phyloP scores from a whole-genome alignment of 2,113 vertebrate genomes.

The Micronycteris hirsuta region DNA sequence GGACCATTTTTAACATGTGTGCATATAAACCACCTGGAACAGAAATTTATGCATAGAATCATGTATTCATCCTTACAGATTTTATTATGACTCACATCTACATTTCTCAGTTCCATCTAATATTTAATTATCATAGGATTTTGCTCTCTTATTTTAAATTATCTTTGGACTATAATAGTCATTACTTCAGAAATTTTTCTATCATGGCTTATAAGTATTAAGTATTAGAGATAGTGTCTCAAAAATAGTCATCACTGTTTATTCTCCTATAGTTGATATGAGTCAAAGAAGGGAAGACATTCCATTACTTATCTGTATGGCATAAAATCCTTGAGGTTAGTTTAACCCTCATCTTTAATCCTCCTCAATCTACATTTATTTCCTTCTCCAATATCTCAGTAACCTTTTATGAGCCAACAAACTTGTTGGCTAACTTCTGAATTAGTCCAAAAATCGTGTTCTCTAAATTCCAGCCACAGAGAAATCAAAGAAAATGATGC shows the following conservation, averaged over 20 bases:
- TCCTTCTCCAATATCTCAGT: not conserved
- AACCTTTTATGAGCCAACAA: not conserved
- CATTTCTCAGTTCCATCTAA: not conserved
- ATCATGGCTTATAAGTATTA: not conserved
- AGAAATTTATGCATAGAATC: not conserved
- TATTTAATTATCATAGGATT: not conserved
- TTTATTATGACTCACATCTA: not conserved
- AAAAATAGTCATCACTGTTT: not conserved
- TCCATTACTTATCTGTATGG: not conserved
- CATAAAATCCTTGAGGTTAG: not conserved
- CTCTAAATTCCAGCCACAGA: not conserved
- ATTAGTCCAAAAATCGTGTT: not conserved
- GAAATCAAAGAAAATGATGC: not conserved
- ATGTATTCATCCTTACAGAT: not conserved
- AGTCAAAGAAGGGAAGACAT: not conserved
- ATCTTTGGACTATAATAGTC: not conserved
- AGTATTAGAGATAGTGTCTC: not conserved
- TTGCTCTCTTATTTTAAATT: not conserved
- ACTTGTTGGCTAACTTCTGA: not conserved
- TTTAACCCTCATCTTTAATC: not conserved
- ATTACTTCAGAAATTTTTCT: not conserved
- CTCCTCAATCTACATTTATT: not conserved
- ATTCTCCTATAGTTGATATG: not conserved
- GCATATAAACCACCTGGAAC: not conserved
- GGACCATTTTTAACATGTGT: not conserved